phyloP scores from a whole-genome alignment of 1,140 invertebrate species.

The Drosophila lacertosa region DNA sequence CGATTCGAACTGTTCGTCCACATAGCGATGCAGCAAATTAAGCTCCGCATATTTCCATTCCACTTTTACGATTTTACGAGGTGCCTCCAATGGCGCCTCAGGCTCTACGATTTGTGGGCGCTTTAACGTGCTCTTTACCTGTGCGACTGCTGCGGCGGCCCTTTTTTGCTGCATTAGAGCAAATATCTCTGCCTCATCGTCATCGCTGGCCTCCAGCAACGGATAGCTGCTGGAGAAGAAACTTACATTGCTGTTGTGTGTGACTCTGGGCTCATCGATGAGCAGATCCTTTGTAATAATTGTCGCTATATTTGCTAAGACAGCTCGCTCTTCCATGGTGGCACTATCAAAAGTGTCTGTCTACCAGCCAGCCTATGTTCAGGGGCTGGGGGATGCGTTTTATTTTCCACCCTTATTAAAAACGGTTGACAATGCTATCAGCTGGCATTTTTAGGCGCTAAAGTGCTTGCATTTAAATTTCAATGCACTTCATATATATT shows the following conservation, averaged over 20 bases:
- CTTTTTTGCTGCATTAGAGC: conserved; percentile 69
- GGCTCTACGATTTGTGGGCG: conserved; percentile 10
- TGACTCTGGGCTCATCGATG: conserved; percentile 55
- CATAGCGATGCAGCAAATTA: conserved; percentile 72
- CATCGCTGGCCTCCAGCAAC: conserved; percentile 48
- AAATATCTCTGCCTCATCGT: conserved; percentile 71
- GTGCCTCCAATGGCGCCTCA: neutral
- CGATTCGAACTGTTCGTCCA: conserved; percentile 69
- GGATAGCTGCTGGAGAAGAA: conserved; percentile 29
- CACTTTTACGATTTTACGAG: conserved; percentile 34
- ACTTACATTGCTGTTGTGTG: neutral
- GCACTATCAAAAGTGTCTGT: neutral
- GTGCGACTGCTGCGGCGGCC: neutral
- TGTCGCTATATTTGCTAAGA: conserved; percentile 79
- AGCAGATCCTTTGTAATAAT: conserved; percentile 78
- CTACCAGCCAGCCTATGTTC: neutral
- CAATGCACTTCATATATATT: neutral
- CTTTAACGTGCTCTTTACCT: conserved; percentile 23
- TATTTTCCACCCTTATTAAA: conserved; percentile 34
- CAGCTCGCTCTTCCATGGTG: conserved; percentile 73
- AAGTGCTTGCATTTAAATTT: conserved; percentile 1
- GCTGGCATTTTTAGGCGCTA: conserved; percentile 5
- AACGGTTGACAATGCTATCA: conserved; percentile 20
- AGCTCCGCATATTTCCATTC: conserved; percentile 61
- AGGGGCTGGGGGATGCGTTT: neutral